Percentiles rank a stretch among this genome's conserved stretches.
These are phyloP conservation scores for Limnephilus lunatus DNA, from an alignment of 2,888 invertebrate genomes.

Conservation along the genomic window DNA sequence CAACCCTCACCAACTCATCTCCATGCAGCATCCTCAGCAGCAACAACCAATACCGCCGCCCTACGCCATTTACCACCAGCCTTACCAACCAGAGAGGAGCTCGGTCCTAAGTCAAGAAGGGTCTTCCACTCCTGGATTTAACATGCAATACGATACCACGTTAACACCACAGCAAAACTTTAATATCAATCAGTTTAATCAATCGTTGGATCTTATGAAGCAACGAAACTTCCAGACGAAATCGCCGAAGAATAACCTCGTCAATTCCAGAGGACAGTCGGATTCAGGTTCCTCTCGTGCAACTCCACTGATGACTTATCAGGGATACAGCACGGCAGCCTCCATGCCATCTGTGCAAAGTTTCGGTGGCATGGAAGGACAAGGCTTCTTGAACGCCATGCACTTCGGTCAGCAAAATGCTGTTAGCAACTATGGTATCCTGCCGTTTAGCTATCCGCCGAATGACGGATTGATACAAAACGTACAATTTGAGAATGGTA, in stretches of 20 bases:
- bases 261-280: constrained; percentile 51
- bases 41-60: constrained; percentile 29
- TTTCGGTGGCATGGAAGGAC: not conserved
- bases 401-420: constrained; percentile 42
- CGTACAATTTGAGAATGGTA: not conserved
- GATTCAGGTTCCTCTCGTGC: constrained; percentile 60
- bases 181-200: constrained; percentile 24
- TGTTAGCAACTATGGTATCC: constrained; percentile 30
- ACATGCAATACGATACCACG: not conserved
- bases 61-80: constrained; percentile 34
- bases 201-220: constrained; percentile 41
- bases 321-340: not conserved
- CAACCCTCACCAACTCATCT: constrained; percentile 40
- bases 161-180: not conserved
- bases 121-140: constrained; percentile 55
- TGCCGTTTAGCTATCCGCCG: constrained; percentile 3
- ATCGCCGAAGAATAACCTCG: constrained; percentile 49
- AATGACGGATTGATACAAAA: constrained; percentile 13
- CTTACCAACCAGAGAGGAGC: constrained; percentile 32
- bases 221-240: constrained; percentile 41
- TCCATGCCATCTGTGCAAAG: constrained; percentile 5
- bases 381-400: constrained; percentile 13
- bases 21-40: constrained; percentile 29
- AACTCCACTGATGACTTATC: constrained; percentile 57
- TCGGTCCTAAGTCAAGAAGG: constrained; percentile 54